Percentiles rank a stretch among this genome's conserved stretches.
phyloP scores from a whole-genome alignment of 2,888 invertebrate species.

The Aleiodes leptofemur region DNA sequence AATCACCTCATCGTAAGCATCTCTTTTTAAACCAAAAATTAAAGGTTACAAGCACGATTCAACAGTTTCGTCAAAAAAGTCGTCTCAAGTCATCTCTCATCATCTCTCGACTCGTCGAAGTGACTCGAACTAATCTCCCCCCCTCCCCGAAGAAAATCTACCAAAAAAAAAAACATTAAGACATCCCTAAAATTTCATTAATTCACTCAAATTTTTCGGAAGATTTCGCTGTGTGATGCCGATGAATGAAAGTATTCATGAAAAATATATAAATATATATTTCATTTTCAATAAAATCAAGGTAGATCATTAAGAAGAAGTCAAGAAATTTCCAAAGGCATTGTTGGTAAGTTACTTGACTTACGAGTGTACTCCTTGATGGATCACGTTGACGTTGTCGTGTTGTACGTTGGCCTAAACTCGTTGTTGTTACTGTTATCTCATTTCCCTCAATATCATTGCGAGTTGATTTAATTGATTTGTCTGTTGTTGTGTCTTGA shows the following conservation, averaged over 20 bases:
- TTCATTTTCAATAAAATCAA: not conserved
- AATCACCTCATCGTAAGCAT: not conserved
- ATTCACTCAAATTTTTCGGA: not conserved
- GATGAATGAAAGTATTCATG: constrained; percentile 3
- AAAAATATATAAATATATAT: constrained; percentile 4
- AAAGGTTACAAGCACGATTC: not conserved
- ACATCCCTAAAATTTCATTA: not conserved
- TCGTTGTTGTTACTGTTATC: constrained; percentile 41
- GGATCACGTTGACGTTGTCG: constrained; percentile 12
- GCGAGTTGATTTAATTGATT: not conserved
- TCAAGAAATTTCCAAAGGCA: constrained; percentile 14
- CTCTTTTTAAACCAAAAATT: constrained; percentile 2
- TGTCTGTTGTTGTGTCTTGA: not conserved
- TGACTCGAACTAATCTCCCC: not conserved
- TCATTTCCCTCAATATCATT: constrained; percentile 52
- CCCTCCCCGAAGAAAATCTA: too few species aligned
- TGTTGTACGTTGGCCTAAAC: constrained; percentile 27
- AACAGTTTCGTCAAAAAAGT: constrained; percentile 21
- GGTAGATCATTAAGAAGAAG: constrained; percentile 20
- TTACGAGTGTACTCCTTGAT: constrained; percentile 32
- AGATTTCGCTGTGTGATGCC: constrained; percentile 7
- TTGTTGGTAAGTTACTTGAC: constrained; percentile 27
- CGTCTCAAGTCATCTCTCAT: constrained; percentile 10
- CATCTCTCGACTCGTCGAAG: not conserved
- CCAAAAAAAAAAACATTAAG: not conserved